phyloP scores from a whole-genome alignment of 2,888 invertebrate species.

The Drosophila macrospina region DNA sequence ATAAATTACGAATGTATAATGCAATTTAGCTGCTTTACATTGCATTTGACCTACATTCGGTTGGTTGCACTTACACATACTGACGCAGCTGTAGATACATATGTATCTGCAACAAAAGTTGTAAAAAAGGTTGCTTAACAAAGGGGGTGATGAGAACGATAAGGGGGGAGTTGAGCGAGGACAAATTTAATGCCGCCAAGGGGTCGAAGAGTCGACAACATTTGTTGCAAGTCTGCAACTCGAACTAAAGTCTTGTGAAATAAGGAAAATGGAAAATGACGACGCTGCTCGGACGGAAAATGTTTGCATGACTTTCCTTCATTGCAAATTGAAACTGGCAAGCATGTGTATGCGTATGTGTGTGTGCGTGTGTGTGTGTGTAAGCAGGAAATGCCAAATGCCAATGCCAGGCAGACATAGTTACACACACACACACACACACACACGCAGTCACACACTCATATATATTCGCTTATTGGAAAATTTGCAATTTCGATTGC shows the following conservation, averaged over 20 bases:
- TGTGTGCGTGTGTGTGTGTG: constrained; percentile 15
- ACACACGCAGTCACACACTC: background rate
- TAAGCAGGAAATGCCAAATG: constrained; percentile 66
- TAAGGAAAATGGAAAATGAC: constrained; percentile 45
- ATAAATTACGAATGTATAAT: constrained; percentile 64
- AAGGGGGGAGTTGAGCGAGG: background rate
- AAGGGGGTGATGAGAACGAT: background rate
- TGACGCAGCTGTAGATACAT: constrained; percentile 1
- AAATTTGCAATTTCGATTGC: constrained; percentile 78
- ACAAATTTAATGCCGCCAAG: constrained; percentile 38
- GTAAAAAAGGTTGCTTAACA: background rate
- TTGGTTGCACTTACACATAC: constrained; percentile 12
- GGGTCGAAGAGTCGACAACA: constrained; percentile 4
- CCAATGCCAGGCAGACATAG: constrained; percentile 53
- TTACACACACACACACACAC: background rate
- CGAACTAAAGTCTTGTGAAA: constrained; percentile 23
- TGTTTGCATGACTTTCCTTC: constrained; percentile 60
- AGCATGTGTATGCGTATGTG: constrained; percentile 6
- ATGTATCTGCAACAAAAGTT: constrained; percentile 9
- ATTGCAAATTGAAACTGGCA: constrained; percentile 59
- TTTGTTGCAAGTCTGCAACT: constrained; percentile 24
- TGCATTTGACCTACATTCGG: constrained; percentile 63
- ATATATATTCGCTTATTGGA: constrained; percentile 54
- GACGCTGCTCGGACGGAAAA: constrained; percentile 54
- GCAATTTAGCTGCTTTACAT: constrained; percentile 54